These are phyloP conservation scores for Alauda arvensis DNA, from an alignment of 2,797 vertebrate species.

Conservation along the genomic window DNA sequence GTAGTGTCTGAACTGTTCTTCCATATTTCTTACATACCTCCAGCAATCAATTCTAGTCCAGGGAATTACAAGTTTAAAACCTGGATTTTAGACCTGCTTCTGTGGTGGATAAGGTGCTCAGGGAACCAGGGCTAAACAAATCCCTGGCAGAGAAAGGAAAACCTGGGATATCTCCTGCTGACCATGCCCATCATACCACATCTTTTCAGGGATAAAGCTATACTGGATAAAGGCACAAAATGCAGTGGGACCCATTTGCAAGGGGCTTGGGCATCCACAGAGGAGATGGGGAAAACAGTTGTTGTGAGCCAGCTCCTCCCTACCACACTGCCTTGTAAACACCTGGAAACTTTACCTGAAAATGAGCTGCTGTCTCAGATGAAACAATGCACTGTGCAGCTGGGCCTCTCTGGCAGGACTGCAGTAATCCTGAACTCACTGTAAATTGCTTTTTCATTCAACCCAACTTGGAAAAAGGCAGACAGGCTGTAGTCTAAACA, in stretches of 20 bases:
- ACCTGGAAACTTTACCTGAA: slow-evolving; percentile 24
- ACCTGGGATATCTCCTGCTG: neutral
- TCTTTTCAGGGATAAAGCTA: neutral
- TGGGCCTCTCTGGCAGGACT: slow-evolving; percentile 30
- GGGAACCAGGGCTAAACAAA: neutral
- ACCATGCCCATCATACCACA: neutral
- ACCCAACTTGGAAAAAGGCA: slow-evolving; percentile 21
- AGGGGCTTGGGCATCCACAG: neutral
- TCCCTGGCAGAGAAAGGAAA: neutral
- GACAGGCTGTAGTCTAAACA: slow-evolving; percentile 55
- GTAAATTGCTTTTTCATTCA: slow-evolving; percentile 55
- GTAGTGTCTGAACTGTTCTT: neutral
- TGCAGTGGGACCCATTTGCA: neutral
- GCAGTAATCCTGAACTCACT: neutral
- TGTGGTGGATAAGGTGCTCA: neutral
- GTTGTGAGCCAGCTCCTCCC: neutral
- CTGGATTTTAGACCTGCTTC: neutral
- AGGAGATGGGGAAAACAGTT: neutral
- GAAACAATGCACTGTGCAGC: neutral
- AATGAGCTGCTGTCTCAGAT: neutral
- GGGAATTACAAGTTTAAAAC: neutral
- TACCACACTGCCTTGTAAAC: neutral
- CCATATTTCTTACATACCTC: neutral
- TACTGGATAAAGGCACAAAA: neutral
- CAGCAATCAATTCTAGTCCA: neutral